Evolutionary conservation across 2,797 vertebrate genomes (phyloP).

Genomic region (Parauchenoglanis punctatus): DNA sequence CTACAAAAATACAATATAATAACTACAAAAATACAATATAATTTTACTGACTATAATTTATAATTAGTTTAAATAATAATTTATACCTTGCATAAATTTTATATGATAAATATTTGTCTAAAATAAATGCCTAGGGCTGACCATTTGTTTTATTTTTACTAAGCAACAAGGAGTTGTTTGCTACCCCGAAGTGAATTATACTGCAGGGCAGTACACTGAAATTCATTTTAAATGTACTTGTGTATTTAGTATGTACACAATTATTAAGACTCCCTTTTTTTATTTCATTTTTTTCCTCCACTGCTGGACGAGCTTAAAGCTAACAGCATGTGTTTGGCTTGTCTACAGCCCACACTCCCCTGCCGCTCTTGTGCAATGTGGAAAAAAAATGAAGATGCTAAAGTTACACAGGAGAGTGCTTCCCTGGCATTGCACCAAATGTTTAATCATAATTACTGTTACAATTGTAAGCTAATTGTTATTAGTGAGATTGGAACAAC

Average conservation of each 20-base stretch:
- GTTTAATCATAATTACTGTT: constrained; percentile 79
- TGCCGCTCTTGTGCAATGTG: constrained; percentile 56
- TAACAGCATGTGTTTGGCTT: background rate
- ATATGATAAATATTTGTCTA: background rate
- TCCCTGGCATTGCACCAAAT: constrained; percentile 67
- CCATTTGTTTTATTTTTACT: background rate
- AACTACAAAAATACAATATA: background rate
- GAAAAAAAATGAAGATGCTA: constrained; percentile 61
- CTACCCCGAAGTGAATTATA: background rate
- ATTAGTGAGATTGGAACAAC: constrained; percentile 70
- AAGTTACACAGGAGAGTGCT: constrained; percentile 64
- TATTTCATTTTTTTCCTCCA: background rate
- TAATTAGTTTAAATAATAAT: background rate
- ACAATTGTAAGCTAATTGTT: constrained; percentile 79
- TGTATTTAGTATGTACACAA: background rate
- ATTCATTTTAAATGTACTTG: background rate
- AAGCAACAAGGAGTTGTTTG: background rate
- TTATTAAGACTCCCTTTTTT: background rate
- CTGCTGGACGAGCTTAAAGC: background rate
- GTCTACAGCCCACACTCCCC: background rate
- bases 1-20: background rate
- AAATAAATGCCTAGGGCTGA: background rate
- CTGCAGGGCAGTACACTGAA: background rate
- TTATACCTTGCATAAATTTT: background rate
- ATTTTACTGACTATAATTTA: background rate